These are phyloP conservation scores for Noturus placidus DNA, from an alignment of 2,113 vertebrate species.

Conservation along the genomic window DNA sequence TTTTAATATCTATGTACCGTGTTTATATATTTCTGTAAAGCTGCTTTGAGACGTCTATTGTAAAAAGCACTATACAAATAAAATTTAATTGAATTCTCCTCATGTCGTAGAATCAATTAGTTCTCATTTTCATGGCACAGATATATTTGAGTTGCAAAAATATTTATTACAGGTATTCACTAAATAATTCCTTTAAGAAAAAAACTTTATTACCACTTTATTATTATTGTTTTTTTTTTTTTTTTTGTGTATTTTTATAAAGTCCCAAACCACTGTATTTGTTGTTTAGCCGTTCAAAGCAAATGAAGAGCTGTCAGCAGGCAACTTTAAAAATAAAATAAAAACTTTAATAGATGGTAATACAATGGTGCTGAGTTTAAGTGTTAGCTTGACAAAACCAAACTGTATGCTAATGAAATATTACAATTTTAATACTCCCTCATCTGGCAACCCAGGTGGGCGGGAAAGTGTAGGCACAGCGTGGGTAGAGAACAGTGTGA, in stretches of 20 bases:
- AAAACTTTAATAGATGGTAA: background rate
- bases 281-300: background rate
- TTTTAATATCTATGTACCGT: no score
- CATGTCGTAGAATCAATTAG: background rate
- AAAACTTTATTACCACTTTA: no score
- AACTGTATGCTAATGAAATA: background rate
- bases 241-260: no score
- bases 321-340: no score
- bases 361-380: background rate
- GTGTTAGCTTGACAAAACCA: background rate
- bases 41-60: no score
- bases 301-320: background rate
- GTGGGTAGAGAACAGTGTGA: background rate
- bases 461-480: background rate
- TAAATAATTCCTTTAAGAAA: no score
- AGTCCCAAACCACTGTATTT: background rate
- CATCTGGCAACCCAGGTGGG: constrained; percentile 22
- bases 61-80: no score
- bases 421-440: background rate
- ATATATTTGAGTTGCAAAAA: background rate
- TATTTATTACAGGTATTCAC: background rate
- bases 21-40: no score
- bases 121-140: background rate
- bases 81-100: no score
- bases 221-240: no score